Evolutionary conservation across 2,888 invertebrate species (phyloP).

Genomic region (Acanthosoma haemorrhoidale): DNA sequence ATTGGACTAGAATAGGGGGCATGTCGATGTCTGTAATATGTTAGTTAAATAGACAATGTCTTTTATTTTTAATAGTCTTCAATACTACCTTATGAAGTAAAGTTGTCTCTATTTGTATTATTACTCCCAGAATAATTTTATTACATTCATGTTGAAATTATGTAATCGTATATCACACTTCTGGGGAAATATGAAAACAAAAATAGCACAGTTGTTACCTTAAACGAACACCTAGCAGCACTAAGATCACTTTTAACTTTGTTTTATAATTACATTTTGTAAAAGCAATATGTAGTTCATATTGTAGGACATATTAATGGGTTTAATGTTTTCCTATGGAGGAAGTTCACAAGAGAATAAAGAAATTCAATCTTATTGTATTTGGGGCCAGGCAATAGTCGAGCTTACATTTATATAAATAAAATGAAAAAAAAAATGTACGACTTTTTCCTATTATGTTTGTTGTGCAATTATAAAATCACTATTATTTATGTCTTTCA

Average conservation of each 20-base stretch:
- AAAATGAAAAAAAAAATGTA: too few relatives aligned
- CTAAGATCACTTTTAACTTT: not conserved
- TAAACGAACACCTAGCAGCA: not conserved
- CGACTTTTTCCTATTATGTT: not conserved
- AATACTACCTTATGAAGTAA: too few relatives aligned
- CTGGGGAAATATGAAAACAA: not conserved
- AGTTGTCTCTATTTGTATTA: too few relatives aligned
- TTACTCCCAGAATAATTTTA: not conserved
- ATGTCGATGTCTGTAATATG: too few relatives aligned
- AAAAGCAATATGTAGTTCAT: not conserved
- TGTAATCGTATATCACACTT: not conserved
- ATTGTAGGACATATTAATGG: not conserved
- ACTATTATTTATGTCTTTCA: not conserved
- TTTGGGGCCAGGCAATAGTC: constrained; percentile 29
- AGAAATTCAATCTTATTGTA: not conserved
- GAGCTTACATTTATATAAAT: constrained; percentile 15
- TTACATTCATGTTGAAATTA: not conserved
- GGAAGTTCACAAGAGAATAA: not conserved
- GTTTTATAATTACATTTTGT: not conserved
- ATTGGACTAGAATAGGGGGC: too few relatives aligned
- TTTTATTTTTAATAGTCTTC: too few relatives aligned
- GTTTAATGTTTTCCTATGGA: not conserved
- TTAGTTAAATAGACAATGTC: too few relatives aligned
- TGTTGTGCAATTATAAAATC: not conserved
- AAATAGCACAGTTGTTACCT: not conserved